A percentile compares a stretch with the other conserved stretches of the same genome.
These are phyloP conservation scores for Tinamus guttatus DNA, from an alignment of 2,113 vertebrate genomes.

Conservation along the genomic window DNA sequence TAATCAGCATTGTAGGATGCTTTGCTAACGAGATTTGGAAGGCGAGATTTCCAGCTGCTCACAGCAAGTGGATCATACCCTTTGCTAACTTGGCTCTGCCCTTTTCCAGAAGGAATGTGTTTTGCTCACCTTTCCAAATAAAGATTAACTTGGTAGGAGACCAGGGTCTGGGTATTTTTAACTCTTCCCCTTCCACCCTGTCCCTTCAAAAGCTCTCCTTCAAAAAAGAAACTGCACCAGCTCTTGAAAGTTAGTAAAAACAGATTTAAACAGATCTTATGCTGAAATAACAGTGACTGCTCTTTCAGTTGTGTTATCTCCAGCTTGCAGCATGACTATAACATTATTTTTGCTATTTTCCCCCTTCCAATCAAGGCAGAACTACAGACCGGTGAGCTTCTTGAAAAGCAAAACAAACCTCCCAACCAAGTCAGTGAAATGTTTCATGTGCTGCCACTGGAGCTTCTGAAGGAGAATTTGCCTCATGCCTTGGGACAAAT, in stretches of 20 bases:
- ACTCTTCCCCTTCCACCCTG: fast-evolving
- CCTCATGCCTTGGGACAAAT: neutral
- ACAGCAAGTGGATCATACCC: neutral
- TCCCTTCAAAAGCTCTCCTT: fast-evolving
- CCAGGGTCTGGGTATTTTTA: neutral
- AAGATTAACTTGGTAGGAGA: neutral
- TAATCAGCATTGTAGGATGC: neutral
- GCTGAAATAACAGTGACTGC: neutral
- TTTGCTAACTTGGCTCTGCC: fast-evolving
- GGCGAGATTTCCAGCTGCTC: neutral
- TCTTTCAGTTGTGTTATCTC: neutral
- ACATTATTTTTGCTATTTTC: neutral
- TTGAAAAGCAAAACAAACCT: neutral
- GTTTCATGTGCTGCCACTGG: neutral
- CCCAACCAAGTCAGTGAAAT: neutral
- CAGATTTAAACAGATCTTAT: neutral
- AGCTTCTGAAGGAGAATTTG: neutral
- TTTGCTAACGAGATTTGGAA: neutral
- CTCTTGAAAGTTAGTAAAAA: neutral
- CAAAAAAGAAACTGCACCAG: neutral
- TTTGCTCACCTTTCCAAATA: neutral
- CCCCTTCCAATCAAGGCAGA: neutral
- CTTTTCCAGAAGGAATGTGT: neutral
- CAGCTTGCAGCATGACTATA: neutral
- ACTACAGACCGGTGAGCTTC: neutral